Conservation (phyloP, 2,113 vertebrate genomes). For the Paradisaea rubra region DNA sequence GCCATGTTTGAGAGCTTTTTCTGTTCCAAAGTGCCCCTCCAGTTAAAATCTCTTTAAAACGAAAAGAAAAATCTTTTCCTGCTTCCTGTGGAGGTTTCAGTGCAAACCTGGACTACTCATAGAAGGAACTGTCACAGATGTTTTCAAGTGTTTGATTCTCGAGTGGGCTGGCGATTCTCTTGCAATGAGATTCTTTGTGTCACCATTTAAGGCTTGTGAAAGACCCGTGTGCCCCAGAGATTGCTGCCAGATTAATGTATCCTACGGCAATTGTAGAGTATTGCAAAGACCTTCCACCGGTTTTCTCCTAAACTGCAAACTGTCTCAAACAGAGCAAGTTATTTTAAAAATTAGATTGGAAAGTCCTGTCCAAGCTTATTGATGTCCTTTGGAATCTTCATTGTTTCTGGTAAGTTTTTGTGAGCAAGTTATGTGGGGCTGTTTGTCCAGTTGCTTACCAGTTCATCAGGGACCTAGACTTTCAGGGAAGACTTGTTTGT, state of each 20-base stretch:
- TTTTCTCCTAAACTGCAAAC: background rate
- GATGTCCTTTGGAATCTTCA: background rate
- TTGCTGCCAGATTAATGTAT: background rate
- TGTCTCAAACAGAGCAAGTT: background rate
- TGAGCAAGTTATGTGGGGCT: background rate
- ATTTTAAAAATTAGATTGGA: background rate
- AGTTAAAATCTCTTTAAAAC: background rate
- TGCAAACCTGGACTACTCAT: background rate
- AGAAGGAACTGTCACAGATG: background rate
- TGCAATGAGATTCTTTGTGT: background rate
- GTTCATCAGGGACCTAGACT: background rate
- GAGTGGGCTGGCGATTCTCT: background rate
- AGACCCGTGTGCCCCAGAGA: accelerated
- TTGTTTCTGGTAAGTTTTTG: background rate
- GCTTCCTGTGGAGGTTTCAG: background rate
- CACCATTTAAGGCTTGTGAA: background rate
- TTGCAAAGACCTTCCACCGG: background rate
- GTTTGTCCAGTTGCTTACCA: background rate
- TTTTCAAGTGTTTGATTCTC: background rate
- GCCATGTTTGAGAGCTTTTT: background rate
- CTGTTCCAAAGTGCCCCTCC: background rate
- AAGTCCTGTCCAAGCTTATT: background rate
- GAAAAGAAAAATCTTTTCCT: background rate
- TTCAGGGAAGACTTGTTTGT: background rate
- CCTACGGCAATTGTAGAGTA: background rate